Conservation (phyloP, 2,888 invertebrate species). For the Eucriotettix oculatus region DNA sequence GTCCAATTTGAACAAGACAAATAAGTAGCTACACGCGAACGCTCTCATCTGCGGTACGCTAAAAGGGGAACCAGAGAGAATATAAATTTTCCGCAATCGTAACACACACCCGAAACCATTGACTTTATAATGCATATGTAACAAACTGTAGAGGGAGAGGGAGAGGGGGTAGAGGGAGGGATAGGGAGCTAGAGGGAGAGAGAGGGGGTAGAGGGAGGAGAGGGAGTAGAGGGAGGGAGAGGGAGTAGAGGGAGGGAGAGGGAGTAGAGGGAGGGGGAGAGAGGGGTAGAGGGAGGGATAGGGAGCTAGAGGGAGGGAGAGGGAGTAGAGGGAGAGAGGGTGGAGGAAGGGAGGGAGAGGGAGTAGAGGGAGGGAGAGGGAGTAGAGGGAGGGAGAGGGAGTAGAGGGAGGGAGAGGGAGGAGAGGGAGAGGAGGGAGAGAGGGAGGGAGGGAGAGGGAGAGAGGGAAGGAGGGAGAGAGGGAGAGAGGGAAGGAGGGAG, state of each 20-base stretch:
- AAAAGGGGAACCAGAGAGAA: no score
- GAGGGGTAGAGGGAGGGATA: not conserved
- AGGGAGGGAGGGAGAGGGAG: not conserved
- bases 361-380: not conserved
- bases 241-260: not conserved
- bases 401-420: not conserved
- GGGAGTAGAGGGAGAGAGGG: not conserved
- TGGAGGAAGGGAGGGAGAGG: not conserved
- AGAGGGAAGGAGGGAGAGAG: not conserved
- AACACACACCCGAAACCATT: no score
- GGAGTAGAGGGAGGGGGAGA: not conserved
- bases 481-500: not conserved
- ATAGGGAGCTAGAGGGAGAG: no score
- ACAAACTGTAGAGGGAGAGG: no score
- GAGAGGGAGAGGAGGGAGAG: rapidly evolving
- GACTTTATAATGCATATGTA: no score
- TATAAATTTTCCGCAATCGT: no score
- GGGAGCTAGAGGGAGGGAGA: not conserved
- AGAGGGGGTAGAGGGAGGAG: no score
- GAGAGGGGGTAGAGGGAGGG: no score
- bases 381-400: not conserved
- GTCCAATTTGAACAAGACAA: no score
- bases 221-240: not conserved
- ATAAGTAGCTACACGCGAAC: no score
- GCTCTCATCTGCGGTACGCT: no score